A percentile compares a stretch with the other conserved stretches of the same genome.
phyloP scores from a whole-genome alignment of 2,797 vertebrate species.

The Fringilla coelebs region DNA sequence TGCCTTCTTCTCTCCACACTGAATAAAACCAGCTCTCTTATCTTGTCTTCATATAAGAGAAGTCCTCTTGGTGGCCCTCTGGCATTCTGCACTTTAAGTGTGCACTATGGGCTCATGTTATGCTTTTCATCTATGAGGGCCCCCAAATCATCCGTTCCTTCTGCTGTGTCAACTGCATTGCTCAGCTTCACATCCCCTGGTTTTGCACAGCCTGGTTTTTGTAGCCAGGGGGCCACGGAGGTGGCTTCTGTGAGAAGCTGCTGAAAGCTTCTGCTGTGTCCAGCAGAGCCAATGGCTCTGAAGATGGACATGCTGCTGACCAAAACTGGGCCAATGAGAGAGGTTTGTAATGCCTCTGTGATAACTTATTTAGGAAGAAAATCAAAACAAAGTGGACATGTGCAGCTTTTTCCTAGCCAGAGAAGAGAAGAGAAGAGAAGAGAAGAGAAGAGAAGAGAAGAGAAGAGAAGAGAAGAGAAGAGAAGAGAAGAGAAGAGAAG shows the following conservation, averaged over 20 bases:
- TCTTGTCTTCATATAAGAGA: background rate
- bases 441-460: too few species aligned
- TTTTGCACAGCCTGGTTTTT: background rate
- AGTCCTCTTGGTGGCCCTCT: background rate
- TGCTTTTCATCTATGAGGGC: background rate
- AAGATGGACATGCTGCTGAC: background rate
- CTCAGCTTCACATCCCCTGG: background rate
- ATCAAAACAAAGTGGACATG: background rate
- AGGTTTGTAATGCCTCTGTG: rapidly evolving
- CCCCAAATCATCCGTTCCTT: background rate
- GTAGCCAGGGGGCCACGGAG: rapidly evolving
- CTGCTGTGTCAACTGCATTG: background rate
- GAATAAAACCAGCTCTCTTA: background rate
- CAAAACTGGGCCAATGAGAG: background rate
- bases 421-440: too few species aligned
- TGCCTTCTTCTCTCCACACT: background rate
- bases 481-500: too few species aligned
- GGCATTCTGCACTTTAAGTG: rapidly evolving
- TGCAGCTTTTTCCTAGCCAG: background rate
- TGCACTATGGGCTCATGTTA: background rate
- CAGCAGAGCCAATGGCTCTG: too few species aligned
- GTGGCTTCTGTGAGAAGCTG: background rate
- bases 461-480: too few species aligned
- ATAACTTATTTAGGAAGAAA: background rate
- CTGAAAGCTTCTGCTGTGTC: background rate